These are phyloP conservation scores for Bothrops jararaca DNA, from an alignment of 2,113 vertebrate genomes.

Conservation along the genomic window DNA sequence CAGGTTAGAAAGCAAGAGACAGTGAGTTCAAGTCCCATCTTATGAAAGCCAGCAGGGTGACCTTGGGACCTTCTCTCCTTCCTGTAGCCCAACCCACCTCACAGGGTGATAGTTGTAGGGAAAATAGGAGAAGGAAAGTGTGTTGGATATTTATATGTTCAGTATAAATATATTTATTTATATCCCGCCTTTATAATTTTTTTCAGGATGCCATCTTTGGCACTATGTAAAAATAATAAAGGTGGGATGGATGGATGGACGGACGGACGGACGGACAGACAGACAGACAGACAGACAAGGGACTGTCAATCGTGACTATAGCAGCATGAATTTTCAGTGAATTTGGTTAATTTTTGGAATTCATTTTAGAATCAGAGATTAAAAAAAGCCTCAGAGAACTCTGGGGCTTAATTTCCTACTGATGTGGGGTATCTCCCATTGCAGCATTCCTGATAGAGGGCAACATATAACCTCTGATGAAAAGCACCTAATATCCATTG, in stretches of 20 bases:
- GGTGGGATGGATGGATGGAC: background rate
- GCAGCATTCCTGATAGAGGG: background rate
- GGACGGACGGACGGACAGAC: too few relatives aligned
- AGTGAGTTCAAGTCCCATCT: background rate
- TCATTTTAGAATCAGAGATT: background rate
- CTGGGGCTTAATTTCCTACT: background rate
- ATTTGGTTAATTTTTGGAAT: background rate
- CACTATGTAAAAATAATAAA: background rate
- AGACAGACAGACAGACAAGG: too few relatives aligned
- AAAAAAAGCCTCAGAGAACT: background rate
- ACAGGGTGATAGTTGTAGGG: background rate
- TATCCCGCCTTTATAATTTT: background rate
- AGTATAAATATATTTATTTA: background rate
- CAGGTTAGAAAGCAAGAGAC: background rate
- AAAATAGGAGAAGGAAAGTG: background rate
- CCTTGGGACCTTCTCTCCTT: background rate
- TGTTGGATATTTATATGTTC: background rate
- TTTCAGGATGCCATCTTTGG: background rate
- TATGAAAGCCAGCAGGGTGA: background rate
- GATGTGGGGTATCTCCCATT: background rate
- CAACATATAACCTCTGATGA: background rate
- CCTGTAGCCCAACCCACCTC: background rate
- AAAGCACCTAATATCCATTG: background rate
- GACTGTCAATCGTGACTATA: background rate
- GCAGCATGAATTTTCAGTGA: background rate